phyloP scores from a whole-genome alignment of 2,888 invertebrate genomes.

The Bedellia somnulentella region DNA sequence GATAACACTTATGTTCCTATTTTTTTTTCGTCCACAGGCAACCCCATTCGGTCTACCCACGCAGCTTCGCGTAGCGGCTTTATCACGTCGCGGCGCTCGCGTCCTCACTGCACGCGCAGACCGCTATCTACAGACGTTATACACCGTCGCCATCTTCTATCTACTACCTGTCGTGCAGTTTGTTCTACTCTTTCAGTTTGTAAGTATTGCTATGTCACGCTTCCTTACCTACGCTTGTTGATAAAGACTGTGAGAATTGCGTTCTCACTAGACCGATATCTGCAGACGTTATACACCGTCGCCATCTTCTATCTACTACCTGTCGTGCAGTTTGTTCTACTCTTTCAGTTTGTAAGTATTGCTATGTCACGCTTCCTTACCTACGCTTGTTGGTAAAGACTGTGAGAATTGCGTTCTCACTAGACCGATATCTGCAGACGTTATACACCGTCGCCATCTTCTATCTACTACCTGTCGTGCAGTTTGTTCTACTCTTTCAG shows the following conservation, averaged over 20 bases:
- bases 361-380: too few species aligned
- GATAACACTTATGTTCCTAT: too few species aligned
- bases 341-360: slow-evolving; percentile 15
- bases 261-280: slow-evolving; percentile 19
- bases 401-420: too few species aligned
- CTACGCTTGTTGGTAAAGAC: too few species aligned
- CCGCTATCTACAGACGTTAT: slow-evolving; percentile 62
- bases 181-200: slow-evolving; percentile 79
- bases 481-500: slow-evolving; percentile 63
- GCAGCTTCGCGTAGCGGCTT: slow-evolving; percentile 36
- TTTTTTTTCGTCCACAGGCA: too few species aligned
- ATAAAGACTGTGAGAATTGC: not conserved
- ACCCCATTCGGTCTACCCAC: slow-evolving; percentile 44
- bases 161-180: slow-evolving; percentile 84
- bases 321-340: slow-evolving; percentile 77
- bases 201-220: slow-evolving; percentile 17
- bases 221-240: not conserved
- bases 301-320: slow-evolving; percentile 86
- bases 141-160: slow-evolving; percentile 84
- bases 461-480: slow-evolving; percentile 84
- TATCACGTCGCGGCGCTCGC: slow-evolving; percentile 32
- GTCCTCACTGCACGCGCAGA: slow-evolving; percentile 49
- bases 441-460: slow-evolving; percentile 80
- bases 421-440: slow-evolving; percentile 59
- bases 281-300: slow-evolving; percentile 70